Base-by-base conservation (phyloP, 1,140 invertebrate species). In the Arctopsyche grandis region DNA sequence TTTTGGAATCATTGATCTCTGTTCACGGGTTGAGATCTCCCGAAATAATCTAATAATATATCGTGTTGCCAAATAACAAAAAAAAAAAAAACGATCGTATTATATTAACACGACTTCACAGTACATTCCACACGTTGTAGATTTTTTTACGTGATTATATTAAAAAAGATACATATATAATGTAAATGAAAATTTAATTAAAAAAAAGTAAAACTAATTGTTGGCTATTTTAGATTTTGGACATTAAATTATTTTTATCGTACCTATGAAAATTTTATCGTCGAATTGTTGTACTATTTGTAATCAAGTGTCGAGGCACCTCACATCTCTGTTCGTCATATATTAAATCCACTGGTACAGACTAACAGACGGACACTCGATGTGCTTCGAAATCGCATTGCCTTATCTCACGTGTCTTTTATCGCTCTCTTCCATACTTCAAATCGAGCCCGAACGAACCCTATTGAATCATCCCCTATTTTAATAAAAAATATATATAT, bases 111-210 rank as follows among this genome's bases (percentile, higher is more conserved):
- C 81, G 79, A 82, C 81, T 82, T 82, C 81, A 78, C 75, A 58
- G 79, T 78, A 82, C 81, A 82, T 82, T 82, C 81, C 81, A 82
- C 81, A 82, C 79, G 81, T 81, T 80, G 81, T 82, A 82, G 81
- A 82, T 80, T 82, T 82, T 77, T 82, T 82, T 82, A 80, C 81
- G 79, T 81, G 75, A 82, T 82, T 80, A 66, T 66, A 66, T 24
- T 22, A 77, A 79, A 66, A 9, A 63, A 22, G n/a, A n/a, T n/a
- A n/a, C n/a, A n/a, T 60, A 19, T 60, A 60, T 19, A 60, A 66
- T 63, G 9, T 63, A 63, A 22, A 63, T 66, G 63, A 66, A 66
- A 52, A 52, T 16, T 52, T 4, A 52, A 14, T 52, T 52, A 16
- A 52, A 16, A 52, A 16, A 66, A 48, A 74, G 21, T 21, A 73